Evolutionary conservation across 2,888 invertebrate genomes (phyloP).

Genomic region (Xanthia togata): DNA sequence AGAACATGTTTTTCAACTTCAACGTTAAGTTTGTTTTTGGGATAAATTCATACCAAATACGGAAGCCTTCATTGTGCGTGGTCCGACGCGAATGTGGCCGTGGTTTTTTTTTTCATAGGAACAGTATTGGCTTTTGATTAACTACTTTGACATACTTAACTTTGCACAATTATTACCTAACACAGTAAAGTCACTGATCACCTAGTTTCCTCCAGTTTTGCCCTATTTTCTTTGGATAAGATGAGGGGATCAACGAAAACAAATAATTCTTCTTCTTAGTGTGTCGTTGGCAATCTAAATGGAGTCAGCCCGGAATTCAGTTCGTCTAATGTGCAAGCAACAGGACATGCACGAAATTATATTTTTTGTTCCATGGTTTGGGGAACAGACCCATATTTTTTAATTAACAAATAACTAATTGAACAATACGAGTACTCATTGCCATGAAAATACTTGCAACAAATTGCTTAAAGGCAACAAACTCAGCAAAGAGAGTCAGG

Average conservation of each 20-base stretch:
- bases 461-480: constrained; percentile 2
- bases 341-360: background rate
- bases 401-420: background rate
- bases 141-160: background rate
- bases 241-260: background rate
- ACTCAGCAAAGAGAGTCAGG: constrained; percentile 6
- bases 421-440: background rate
- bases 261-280: background rate
- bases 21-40: no score
- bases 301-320: background rate
- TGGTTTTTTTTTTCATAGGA: background rate
- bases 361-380: no score
- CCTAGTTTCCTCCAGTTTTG: background rate
- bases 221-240: background rate
- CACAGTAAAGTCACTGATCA: background rate
- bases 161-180: background rate
- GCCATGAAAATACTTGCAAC: background rate
- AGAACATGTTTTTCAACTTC: no score
- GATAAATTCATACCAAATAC: no score
- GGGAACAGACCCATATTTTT: background rate
- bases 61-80: no score
- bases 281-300: background rate
- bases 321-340: no score
- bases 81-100: no score
- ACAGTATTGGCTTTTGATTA: background rate